These are phyloP conservation scores for Hyposoter dolosus DNA, from an alignment of 2,888 invertebrate species.

Conservation along the genomic window DNA sequence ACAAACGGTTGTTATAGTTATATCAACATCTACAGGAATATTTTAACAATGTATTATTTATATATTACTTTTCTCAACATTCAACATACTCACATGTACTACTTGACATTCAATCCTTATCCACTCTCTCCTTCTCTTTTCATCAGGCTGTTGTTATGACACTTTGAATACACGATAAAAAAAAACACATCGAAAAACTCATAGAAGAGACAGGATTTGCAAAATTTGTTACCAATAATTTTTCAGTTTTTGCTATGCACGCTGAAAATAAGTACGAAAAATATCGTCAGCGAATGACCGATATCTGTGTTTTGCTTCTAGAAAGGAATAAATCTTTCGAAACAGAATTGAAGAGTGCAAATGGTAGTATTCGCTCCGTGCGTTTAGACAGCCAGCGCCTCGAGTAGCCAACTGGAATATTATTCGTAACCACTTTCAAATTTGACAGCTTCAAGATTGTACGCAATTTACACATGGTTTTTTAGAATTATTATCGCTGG, in stretches of 20 bases:
- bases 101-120: constrained; percentile 4
- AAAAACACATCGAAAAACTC: constrained; percentile 78
- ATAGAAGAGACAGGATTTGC: constrained; percentile 67
- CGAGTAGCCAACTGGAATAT: too few species aligned
- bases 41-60: constrained; percentile 70
- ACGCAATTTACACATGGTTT: too few species aligned
- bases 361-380: neutral
- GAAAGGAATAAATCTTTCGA: neutral
- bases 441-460: too few species aligned
- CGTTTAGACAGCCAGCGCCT: too few species aligned
- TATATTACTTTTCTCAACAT: constrained; percentile 60
- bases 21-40: constrained; percentile 72
- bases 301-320: neutral
- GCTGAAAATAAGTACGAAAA: neutral
- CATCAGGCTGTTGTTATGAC: constrained; percentile 66
- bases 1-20: constrained; percentile 73
- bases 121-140: constrained; percentile 59
- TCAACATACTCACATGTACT: constrained; percentile 46
- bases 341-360: neutral
- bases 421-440: too few species aligned
- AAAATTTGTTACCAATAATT: constrained; percentile 47
- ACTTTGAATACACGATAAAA: constrained; percentile 76
- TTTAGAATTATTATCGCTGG: too few species aligned
- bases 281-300: neutral
- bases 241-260: neutral